Conservation (phyloP, 1,140 invertebrate genomes). For the Hycleus phaleratus region DNA sequence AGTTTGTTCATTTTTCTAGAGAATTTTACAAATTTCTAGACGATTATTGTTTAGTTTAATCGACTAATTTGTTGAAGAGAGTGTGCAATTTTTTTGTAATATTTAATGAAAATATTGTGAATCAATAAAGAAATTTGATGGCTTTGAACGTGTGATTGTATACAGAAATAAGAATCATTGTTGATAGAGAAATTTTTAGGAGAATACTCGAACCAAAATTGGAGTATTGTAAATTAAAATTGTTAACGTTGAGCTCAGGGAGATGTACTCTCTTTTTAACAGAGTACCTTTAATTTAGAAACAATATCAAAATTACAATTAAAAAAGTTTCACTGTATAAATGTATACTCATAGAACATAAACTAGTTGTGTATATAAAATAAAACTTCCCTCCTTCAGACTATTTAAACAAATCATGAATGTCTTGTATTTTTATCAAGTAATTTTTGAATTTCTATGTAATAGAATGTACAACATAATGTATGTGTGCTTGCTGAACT, state of each 20-base stretch:
- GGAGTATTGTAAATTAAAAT: constrained; percentile 21
- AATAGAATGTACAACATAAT: not conserved
- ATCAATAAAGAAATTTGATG: no score
- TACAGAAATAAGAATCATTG: not conserved
- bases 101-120: constrained; percentile 1
- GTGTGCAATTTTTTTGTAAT: constrained; percentile 22
- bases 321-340: constrained; percentile 6
- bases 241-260: constrained; percentile 30
- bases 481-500: constrained; percentile 22
- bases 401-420: not conserved
- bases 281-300: constrained; percentile 11
- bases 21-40: constrained; percentile 20
- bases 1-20: constrained; percentile 15
- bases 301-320: not conserved
- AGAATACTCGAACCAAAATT: constrained; percentile 13
- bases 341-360: constrained; percentile 9
- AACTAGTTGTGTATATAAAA: no score
- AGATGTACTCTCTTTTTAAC: constrained; percentile 17
- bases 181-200: not conserved
- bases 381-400: not conserved
- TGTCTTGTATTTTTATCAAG: not conserved
- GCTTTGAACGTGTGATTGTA: constrained; percentile 12
- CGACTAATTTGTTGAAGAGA: constrained; percentile 9
- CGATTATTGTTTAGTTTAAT: constrained; percentile 6
- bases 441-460: constrained; percentile 6